Evolutionary conservation across 2,113 vertebrate species (phyloP), one percentile per base, ranked within the genome.

Genomic region (Patagioenas fasciata): DNA sequence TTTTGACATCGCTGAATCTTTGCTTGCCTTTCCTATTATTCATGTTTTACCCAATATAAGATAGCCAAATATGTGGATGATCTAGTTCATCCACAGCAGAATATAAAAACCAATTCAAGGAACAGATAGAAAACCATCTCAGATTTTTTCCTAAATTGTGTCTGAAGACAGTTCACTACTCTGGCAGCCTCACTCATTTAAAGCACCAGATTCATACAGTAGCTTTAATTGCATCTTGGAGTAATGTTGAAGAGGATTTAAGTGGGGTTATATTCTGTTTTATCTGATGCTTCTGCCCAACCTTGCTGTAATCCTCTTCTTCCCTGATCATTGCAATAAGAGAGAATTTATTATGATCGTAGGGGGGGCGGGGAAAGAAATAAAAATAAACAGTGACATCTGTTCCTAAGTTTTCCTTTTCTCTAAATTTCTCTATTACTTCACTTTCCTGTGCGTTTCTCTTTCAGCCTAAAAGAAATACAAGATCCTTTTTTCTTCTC

Each of bases 321-420:
- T 95, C 53, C 32, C 29, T 95, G 90, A 80, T 86, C 14, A 64
- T 25, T 88, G 21, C 21, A 88, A 78, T 70, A 91, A 60, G 31
- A 90, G n/a, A 78, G 64, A 64, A 95, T 90, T 85, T 73, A 85
- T 96, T 93, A 34, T 85, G 89, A 91, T 91, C 36, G 65, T 23
- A 64, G 21, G 4, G 47, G 50, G 25, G 32, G 3, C n/a, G 26
- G 62, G 82, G 50, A 71, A 40, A 31, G 58, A 89, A 93, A 85
- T 72, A 60, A 80, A 95, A 96, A 94, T 80, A 94, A 95, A 85
- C 69, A 85, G 26, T 4, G 16, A 87, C 70, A 83, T 91, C 85
- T 90, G 67, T 93, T 95, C 56, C 54, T 65, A 78, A 88, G 42
- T 80, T 78, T 85, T 84, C 11, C 18, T 56, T 78, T 61, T 78